Evolutionary conservation across 2,797 vertebrate species (phyloP), one percentile per base, ranked within the genome.

Genomic region (Ctenopoma multispine): DNA sequence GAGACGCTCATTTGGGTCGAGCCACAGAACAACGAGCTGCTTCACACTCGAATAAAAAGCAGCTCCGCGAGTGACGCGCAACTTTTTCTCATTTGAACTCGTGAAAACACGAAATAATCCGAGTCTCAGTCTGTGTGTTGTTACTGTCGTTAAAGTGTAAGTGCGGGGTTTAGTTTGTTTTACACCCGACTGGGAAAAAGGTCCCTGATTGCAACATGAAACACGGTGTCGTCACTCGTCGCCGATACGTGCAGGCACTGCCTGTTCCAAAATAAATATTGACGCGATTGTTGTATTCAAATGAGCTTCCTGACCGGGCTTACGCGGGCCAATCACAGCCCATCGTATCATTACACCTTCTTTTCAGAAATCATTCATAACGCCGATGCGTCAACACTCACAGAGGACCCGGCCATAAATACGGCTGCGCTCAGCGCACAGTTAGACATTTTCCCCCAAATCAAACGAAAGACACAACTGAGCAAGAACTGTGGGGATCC

Each of bases 321-420:
- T n/a, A 5, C 49, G 61, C 53, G 65, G 85, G 82, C 94, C 93
- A 94, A 95, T 95, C 90, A 90, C 72, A 92, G 85, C 69, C 38
- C 88, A 44, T 51, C 75, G 83, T 89, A 79, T 89, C 90, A 90
- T 91, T 91, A 93, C 93, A 94, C 93, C 94, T 94, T 92, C 90
- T 94, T 94, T 93, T 92, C 89, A 89, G 82, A 91, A 94, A 93
- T 94, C 93, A 94, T 94, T 94, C 91, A 95, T 94, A 92, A 92
- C 88, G 90, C 84, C 66, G 89, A 92, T 91, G 92, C 93, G 93
- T 95, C 94, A 95, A 94, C 92, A 87, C 79, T 85, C 91, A 86
- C 82, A 57, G 84, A 82, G 84, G 58, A 84, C 60, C 83, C 80
- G 90, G 83, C 85, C 94, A 95, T 95, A 95, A 94, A 95, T 93